Percentiles rank a stretch among this genome's conserved stretches.
These are phyloP conservation scores for Sylvilagus floridanus DNA, from an alignment of 2,797 vertebrate genomes.

Conservation along the genomic window DNA sequence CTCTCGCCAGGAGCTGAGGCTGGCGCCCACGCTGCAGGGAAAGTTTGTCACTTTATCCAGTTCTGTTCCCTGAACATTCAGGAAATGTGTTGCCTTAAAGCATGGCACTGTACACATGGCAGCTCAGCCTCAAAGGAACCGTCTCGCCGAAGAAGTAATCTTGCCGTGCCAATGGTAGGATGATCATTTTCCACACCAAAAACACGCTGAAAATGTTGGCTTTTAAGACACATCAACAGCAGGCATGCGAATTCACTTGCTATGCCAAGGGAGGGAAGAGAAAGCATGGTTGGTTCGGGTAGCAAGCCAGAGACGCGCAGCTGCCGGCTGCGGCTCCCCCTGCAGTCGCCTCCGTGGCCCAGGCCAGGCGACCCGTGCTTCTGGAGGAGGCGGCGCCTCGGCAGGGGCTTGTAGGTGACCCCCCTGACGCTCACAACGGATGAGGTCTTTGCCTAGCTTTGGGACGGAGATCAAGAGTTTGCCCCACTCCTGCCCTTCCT, in stretches of 20 bases:
- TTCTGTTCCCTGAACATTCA: constrained; percentile 47
- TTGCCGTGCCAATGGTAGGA: constrained; percentile 70
- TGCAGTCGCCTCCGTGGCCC: background rate
- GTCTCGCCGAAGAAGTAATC: constrained; percentile 67
- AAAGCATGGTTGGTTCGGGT: constrained; percentile 57
- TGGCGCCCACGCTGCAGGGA: background rate
- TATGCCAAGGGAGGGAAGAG: constrained; percentile 56
- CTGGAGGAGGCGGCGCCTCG: background rate
- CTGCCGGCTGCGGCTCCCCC: background rate
- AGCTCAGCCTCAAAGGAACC: constrained; percentile 63
- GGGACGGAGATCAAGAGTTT: background rate
- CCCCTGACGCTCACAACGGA: background rate
- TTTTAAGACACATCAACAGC: constrained; percentile 73
- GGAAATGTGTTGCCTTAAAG: constrained; percentile 61
- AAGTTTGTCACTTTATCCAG: constrained; percentile 36
- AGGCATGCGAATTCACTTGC: constrained; percentile 66
- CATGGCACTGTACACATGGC: constrained; percentile 64
- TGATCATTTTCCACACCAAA: constrained; percentile 75
- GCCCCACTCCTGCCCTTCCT: background rate
- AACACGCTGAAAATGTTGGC: constrained; percentile 74
- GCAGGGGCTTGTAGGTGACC: background rate
- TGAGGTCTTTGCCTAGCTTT: background rate
- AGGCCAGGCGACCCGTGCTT: background rate
- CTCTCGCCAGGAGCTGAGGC: background rate
- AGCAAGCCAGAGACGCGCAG: background rate